phyloP scores from a whole-genome alignment of 2,113 vertebrate species.

The Vireo altiloquus region DNA sequence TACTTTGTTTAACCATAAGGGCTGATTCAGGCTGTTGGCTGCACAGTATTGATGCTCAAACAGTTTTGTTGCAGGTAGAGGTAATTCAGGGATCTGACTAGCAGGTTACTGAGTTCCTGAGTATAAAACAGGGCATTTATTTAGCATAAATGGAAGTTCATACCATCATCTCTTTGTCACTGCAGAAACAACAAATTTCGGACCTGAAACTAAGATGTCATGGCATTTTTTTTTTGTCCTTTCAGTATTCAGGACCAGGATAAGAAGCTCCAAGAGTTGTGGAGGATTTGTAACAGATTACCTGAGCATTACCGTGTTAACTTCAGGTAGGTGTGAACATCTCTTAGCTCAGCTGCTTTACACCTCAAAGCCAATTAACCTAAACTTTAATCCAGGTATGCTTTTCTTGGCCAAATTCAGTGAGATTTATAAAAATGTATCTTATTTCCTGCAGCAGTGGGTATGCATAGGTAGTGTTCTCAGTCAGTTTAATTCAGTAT shows the following conservation, averaged over 20 bases:
- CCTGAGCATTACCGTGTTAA: constrained; percentile 92
- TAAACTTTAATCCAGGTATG: not conserved
- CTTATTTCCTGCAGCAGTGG: not conserved
- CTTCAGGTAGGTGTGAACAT: constrained; percentile 79
- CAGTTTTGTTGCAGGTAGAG: not conserved
- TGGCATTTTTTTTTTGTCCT: not conserved
- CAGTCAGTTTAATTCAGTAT: not conserved
- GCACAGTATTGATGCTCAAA: not conserved
- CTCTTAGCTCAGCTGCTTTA: not conserved
- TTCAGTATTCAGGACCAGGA: constrained; percentile 90
- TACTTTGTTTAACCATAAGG: not conserved
- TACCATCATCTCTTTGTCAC: not conserved
- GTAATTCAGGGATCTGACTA: not conserved
- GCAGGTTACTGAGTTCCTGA: not conserved
- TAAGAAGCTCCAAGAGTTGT: constrained; percentile 94
- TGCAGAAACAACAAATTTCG: not conserved
- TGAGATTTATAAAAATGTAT: not conserved
- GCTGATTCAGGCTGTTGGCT: not conserved
- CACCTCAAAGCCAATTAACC: not conserved
- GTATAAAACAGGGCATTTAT: not conserved
- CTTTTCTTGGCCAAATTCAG: not conserved
- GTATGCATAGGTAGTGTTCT: not conserved
- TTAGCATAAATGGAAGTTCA: not conserved
- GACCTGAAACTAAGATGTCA: not conserved
- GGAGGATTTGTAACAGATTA: constrained; percentile 91